phyloP scores from a whole-genome alignment of 2,113 vertebrate species.

The Cettia cetti region DNA sequence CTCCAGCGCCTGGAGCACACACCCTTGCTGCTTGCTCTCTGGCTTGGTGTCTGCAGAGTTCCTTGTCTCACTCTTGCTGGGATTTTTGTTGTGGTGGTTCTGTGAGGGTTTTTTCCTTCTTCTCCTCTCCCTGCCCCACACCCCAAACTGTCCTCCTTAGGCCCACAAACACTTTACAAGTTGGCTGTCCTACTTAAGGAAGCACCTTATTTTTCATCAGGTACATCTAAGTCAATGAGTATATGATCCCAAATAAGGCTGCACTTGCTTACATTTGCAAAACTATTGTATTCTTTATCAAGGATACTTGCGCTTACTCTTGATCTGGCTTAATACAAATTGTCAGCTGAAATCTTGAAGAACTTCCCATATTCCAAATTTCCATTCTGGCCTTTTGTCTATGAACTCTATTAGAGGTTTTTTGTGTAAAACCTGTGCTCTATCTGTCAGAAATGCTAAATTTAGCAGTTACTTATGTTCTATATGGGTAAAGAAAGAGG shows the following conservation, averaged over 20 bases:
- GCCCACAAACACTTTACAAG: neutral
- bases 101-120: neutral
- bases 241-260: neutral
- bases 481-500: neutral
- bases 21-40: neutral
- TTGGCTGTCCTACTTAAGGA: neutral
- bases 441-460: neutral
- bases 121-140: fast-evolving
- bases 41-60: neutral
- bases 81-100: neutral
- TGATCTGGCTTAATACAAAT: neutral
- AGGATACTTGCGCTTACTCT: neutral
- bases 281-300: neutral
- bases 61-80: neutral
- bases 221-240: neutral
- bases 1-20: neutral
- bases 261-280: neutral
- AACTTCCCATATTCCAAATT: neutral
- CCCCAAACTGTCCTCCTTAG: neutral
- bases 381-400: neutral
- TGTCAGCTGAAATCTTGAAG: neutral
- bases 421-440: neutral
- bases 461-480: neutral
- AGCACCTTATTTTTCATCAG: neutral
- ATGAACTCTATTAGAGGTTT: neutral